Evolutionary conservation across 2,888 invertebrate species (phyloP).

Genomic region (Morpho deidamia): DNA sequence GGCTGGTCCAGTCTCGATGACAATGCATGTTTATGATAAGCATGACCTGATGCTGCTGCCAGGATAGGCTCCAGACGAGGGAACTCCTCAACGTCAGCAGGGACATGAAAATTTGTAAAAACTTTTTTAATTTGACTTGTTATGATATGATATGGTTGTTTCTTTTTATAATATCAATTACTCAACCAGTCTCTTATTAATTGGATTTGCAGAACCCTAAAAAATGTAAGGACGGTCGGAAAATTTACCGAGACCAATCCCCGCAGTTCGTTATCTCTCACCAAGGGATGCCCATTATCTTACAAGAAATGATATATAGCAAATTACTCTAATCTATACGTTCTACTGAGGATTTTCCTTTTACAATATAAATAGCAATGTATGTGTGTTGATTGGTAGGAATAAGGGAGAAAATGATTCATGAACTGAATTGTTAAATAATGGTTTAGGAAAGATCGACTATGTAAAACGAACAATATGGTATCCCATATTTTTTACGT

Average conservation of each 20-base stretch:
- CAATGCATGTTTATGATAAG: too few relatives aligned
- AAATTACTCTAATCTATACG: conserved; percentile 53
- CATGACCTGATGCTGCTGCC: too few relatives aligned
- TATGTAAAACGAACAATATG: background rate
- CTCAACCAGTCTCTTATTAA: background rate
- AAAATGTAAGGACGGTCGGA: conserved; percentile 12
- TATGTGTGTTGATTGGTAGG: conserved; percentile 9
- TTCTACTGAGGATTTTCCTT: conserved; percentile 19
- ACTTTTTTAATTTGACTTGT: too few relatives aligned
- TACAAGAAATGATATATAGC: conserved; percentile 57
- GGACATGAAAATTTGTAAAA: too few relatives aligned
- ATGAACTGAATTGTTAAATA: background rate
- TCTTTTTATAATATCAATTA: background rate
- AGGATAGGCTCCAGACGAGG: too few relatives aligned
- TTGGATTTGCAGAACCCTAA: conserved; percentile 1
- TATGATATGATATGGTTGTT: too few relatives aligned
- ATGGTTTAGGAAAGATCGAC: background rate
- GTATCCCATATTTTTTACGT: too few relatives aligned
- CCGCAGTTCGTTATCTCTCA: conserved; percentile 57
- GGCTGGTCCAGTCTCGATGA: too few relatives aligned
- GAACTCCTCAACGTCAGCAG: too few relatives aligned
- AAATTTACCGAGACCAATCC: conserved; percentile 30
- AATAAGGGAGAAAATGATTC: conserved; percentile 3
- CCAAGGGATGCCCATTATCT: conserved; percentile 58
- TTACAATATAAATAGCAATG: conserved; percentile 4